Percentiles rank a stretch among this genome's conserved stretches.
Evolutionary conservation across 2,797 vertebrate genomes (phyloP).

Genomic region (Fundulus diaphanus): DNA sequence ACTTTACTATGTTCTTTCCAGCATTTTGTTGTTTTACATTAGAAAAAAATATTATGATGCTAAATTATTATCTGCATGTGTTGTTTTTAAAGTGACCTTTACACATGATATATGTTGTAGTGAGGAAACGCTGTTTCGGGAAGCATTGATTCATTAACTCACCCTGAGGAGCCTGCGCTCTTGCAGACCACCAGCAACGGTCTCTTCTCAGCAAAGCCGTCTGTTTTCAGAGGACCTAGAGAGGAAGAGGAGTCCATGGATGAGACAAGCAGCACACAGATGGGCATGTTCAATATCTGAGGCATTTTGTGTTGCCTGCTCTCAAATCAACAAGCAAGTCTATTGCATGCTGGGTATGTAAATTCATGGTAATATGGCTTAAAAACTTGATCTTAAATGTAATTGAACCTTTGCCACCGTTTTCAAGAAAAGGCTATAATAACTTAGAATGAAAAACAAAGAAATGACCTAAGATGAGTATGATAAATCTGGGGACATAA

Average conservation of each 20-base stretch:
- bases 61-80: background rate
- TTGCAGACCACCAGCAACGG: slow-evolving; percentile 97
- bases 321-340: slow-evolving; percentile 60
- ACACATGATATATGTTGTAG: too few relatives aligned
- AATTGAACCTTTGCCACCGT: too few relatives aligned
- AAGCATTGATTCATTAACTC: slow-evolving; percentile 73
- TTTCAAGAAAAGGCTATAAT: slow-evolving; percentile 6
- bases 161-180: slow-evolving; percentile 96
- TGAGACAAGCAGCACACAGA: slow-evolving; percentile 59
- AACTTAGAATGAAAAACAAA: background rate
- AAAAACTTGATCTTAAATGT: background rate
- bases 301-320: slow-evolving; percentile 60
- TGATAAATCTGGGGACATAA: slow-evolving; percentile 16
- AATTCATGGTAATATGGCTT: too few relatives aligned
- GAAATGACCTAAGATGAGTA: background rate
- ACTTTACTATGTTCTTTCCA: background rate
- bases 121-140: slow-evolving; percentile 41
- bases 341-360: slow-evolving; percentile 31
- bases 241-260: slow-evolving; percentile 47
- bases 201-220: slow-evolving; percentile 94
- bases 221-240: slow-evolving; percentile 89
- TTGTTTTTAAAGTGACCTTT: background rate
- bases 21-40: background rate
- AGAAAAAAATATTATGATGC: background rate
- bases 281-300: slow-evolving; percentile 76